Evolutionary conservation across 2,888 invertebrate species (phyloP).

Genomic region (Amphipoea oculea): DNA sequence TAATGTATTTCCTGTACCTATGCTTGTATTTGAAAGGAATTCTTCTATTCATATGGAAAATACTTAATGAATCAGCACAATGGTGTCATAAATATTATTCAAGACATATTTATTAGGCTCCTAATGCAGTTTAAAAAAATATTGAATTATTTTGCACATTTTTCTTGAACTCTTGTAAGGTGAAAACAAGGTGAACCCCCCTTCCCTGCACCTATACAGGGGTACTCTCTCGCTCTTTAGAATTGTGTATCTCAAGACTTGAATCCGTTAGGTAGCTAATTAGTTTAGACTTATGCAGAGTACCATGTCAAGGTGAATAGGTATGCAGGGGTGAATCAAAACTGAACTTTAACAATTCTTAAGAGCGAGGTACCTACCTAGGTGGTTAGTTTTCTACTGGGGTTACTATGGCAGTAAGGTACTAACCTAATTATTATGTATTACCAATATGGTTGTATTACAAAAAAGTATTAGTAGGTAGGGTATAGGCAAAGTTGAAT

Average conservation of each 20-base stretch:
- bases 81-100: slow-evolving; percentile 20
- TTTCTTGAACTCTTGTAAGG: not conserved
- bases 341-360: too few species aligned
- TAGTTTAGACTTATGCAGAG: not conserved
- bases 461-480: slow-evolving; percentile 7
- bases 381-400: not conserved
- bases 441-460: not conserved
- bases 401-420: too few species aligned
- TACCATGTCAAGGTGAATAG: too few species aligned
- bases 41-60: slow-evolving; percentile 20
- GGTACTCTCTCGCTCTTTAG: too few species aligned
- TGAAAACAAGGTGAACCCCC: too few species aligned
- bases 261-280: not conserved
- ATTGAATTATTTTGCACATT: not conserved
- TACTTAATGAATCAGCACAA: not conserved
- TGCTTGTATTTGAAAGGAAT: not conserved
- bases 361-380: too few species aligned
- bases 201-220: too few species aligned
- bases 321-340: too few species aligned
- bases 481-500: not conserved
- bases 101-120: not conserved
- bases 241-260: not conserved
- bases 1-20: slow-evolving; percentile 12
- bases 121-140: not conserved
- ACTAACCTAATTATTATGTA: not conserved